These are phyloP conservation scores for Anthophora plumipes DNA, from an alignment of 2,888 invertebrate species.

Conservation along the genomic window DNA sequence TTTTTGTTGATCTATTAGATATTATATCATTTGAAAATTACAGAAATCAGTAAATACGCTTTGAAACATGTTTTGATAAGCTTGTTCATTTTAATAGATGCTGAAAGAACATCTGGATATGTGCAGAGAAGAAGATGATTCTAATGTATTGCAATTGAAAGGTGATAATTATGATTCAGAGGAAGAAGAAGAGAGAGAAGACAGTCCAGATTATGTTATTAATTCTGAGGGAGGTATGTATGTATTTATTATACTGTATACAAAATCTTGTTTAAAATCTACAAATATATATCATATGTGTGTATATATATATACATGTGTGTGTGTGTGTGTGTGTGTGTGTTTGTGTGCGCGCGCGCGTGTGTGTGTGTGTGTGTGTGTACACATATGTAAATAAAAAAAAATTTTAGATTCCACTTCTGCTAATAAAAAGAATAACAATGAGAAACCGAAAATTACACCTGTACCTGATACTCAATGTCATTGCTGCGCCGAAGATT, in stretches of 20 bases:
- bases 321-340: too few relatives aligned
- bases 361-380: too few relatives aligned
- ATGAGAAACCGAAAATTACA: slow-evolving; percentile 76
- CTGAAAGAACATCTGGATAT: slow-evolving; percentile 81
- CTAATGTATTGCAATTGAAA: slow-evolving; percentile 77
- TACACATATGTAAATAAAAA: not conserved
- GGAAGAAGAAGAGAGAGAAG: slow-evolving; percentile 76
- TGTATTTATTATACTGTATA: too few relatives aligned
- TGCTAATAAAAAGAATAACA: slow-evolving; percentile 64
- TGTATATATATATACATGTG: too few relatives aligned
- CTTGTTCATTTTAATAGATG: slow-evolving; percentile 68
- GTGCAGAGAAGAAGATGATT: slow-evolving; percentile 82
- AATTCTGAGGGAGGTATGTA: slow-evolving; percentile 35
- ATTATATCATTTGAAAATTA: not conserved
- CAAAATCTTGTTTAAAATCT: not conserved
- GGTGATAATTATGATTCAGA: slow-evolving; percentile 78
- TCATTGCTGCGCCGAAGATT: slow-evolving; percentile 87
- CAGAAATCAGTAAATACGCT: not conserved
- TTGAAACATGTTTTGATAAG: not conserved
- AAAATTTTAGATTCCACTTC: slow-evolving; percentile 60
- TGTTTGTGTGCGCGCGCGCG: too few relatives aligned
- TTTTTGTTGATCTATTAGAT: slow-evolving; percentile 25
- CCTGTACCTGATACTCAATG: slow-evolving; percentile 84
- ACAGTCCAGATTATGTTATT: slow-evolving; percentile 66
- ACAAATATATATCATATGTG: too few relatives aligned